Evolutionary conservation across 1,140 invertebrate species (phyloP).

Genomic region (Geopemphigus sp.): DNA sequence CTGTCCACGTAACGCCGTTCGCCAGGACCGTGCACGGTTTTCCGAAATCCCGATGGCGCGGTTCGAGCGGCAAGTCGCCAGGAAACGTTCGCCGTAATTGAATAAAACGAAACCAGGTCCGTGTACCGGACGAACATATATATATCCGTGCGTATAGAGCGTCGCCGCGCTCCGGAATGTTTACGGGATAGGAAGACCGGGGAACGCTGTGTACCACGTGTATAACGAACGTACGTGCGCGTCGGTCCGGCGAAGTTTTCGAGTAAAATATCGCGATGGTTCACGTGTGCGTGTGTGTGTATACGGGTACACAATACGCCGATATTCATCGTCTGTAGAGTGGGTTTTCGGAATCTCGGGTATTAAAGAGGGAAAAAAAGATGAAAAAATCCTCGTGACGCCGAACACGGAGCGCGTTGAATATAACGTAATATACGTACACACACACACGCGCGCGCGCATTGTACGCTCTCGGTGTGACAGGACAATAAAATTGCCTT

Average conservation of each 20-base stretch:
- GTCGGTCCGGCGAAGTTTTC: background rate
- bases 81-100: no score
- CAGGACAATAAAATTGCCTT: slow-evolving; percentile 45
- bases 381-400: background rate
- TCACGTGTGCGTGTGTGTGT: background rate
- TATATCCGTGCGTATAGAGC: background rate
- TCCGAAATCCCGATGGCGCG: no score
- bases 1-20: no score
- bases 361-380: background rate
- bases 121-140: background rate
- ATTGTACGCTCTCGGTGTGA: slow-evolving; percentile 19
- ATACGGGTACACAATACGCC: background rate
- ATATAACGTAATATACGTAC: background rate
- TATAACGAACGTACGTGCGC: background rate
- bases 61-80: no score
- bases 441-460: no score
- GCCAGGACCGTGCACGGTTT: no score
- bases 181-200: background rate
- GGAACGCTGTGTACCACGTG: background rate
- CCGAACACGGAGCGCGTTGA: background rate
- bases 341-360: background rate
- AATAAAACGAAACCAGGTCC: no score
- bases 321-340: slow-evolving; percentile 1
- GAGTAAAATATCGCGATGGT: background rate
- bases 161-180: background rate